Evolutionary conservation across 2,797 vertebrate genomes (phyloP).

Genomic region (Cossypha polioptera): DNA sequence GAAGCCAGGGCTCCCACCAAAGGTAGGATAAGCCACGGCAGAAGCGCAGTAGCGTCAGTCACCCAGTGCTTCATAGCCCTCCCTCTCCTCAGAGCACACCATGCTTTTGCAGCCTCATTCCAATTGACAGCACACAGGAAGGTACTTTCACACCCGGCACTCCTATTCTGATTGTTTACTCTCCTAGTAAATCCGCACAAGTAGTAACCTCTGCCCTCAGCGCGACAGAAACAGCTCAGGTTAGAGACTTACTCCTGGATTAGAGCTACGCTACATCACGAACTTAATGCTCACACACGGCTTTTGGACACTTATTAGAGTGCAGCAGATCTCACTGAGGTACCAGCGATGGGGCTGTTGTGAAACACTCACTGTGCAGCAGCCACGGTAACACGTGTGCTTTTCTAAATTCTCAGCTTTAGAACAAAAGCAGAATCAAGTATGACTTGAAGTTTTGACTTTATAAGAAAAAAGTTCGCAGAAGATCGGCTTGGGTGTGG

Average conservation of each 20-base stretch:
- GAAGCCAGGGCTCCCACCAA: not conserved
- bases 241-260: not conserved
- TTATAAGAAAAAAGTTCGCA: not conserved
- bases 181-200: not conserved
- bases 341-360: rapidly evolving
- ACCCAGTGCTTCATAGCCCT: not conserved
- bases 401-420: not conserved
- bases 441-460: not conserved
- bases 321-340: not conserved
- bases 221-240: not conserved
- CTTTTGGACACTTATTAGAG: rapidly evolving
- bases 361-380: not conserved
- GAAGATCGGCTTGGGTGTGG: rapidly evolving
- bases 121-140: not conserved
- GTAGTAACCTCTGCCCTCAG: not conserved
- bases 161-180: not conserved
- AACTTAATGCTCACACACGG: rapidly evolving
- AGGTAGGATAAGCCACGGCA: rapidly evolving
- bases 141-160: not conserved
- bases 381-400: rapidly evolving
- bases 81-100: not conserved
- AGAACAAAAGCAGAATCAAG: not conserved
- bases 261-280: not conserved
- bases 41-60: rapidly evolving
- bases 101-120: not conserved